Percentiles rank a stretch among this genome's conserved stretches.
Evolutionary conservation across 2,113 vertebrate species (phyloP).

Genomic region (Drymodes brunneopygia): DNA sequence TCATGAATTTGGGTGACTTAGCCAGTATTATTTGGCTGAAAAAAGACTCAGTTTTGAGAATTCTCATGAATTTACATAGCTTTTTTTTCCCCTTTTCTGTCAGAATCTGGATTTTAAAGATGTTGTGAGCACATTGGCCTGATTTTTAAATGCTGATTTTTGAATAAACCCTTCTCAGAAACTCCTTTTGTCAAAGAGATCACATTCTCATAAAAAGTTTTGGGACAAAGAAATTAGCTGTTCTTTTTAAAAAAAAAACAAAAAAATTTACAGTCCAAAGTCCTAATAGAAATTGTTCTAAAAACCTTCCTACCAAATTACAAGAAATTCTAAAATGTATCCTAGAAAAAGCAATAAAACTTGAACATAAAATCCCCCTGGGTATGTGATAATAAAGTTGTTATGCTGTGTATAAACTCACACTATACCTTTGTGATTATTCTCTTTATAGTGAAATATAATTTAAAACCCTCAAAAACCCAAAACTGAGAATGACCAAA

Average conservation of each 20-base stretch:
- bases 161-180: background rate
- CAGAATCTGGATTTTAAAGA: background rate
- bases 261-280: background rate
- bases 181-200: background rate
- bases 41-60: background rate
- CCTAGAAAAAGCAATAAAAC: background rate
- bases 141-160: background rate
- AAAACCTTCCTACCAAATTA: background rate
- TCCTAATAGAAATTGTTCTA: background rate
- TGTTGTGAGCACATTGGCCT: background rate
- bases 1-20: background rate
- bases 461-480: background rate
- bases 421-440: background rate
- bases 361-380: background rate
- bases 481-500: background rate
- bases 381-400: background rate
- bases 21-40: background rate
- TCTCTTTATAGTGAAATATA: background rate
- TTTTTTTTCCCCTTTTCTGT: background rate
- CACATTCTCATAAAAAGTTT: too few species aligned
- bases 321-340: background rate
- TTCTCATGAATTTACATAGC: background rate
- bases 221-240: too few species aligned
- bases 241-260: too few species aligned
- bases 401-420: background rate